A percentile compares a stretch with the other conserved stretches of the same genome.
phyloP scores from a whole-genome alignment of 1,140 invertebrate species.

The Formica selysi region DNA sequence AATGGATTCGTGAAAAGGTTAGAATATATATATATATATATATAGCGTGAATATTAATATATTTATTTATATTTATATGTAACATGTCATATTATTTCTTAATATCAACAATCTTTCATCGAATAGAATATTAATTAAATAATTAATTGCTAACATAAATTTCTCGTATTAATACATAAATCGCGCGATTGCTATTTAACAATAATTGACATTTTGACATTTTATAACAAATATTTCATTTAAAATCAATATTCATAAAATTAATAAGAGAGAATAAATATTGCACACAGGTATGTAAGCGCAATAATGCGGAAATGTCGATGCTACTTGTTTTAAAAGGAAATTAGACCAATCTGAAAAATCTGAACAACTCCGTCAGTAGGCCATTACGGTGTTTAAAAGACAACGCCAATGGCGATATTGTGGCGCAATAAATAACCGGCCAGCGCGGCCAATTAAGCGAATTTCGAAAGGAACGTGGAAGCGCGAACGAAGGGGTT shows the following conservation, averaged over 20 bases:
- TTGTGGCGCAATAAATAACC: slow-evolving; percentile 74
- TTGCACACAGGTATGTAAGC: too few species aligned
- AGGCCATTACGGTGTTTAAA: slow-evolving; percentile 46
- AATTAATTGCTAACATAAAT: neutral
- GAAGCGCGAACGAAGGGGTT: slow-evolving; percentile 57
- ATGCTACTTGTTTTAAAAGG: neutral
- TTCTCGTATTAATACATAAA: neutral
- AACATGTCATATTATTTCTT: neutral
- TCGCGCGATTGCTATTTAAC: neutral
- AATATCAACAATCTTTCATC: neutral
- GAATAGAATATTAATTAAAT: slow-evolving; percentile 5
- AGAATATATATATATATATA: neutral
- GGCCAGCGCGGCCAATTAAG: slow-evolving; percentile 77
- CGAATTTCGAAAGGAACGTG: slow-evolving; percentile 68
- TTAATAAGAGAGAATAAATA: too few species aligned
- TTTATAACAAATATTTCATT: neutral
- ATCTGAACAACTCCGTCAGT: slow-evolving; percentile 51
- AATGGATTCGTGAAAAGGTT: neutral
- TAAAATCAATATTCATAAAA: neutral
- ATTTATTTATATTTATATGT: too few species aligned
- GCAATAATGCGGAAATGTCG: too few species aligned
- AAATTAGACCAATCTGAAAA: slow-evolving; percentile 5
- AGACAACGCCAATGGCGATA: neutral
- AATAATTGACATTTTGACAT: neutral
- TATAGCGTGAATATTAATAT: too few species aligned